Conservation (phyloP, 2,113 vertebrate genomes). For the Cynoglossus semilaevis region DNA sequence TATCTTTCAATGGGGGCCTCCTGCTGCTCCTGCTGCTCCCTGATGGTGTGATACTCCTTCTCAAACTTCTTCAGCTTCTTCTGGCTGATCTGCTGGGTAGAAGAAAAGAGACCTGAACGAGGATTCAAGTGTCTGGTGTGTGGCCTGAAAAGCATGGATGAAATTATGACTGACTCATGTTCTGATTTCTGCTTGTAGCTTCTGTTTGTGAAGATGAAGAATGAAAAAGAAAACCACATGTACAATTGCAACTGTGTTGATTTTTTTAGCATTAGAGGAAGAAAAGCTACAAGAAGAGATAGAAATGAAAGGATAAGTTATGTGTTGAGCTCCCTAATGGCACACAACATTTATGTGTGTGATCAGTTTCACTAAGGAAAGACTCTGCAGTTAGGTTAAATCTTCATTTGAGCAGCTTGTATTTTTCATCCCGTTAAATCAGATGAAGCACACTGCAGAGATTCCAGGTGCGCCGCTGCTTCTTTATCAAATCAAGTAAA, state of each 20-base stretch:
- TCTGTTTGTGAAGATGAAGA: background rate
- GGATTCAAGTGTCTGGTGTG: background rate
- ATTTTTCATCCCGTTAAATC: background rate
- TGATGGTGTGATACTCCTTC: slow-evolving; percentile 93
- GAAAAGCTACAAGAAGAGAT: too few species aligned
- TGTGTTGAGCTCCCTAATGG: background rate
- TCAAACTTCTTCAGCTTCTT: slow-evolving; percentile 98
- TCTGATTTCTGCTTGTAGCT: slow-evolving; percentile 4
- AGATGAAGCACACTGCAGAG: background rate
- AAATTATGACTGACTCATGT: background rate
- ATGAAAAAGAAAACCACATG: background rate
- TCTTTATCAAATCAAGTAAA: background rate
- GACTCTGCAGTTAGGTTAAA: background rate
- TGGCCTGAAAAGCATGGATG: background rate
- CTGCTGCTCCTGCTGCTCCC: slow-evolving; percentile 96
- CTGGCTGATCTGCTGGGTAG: slow-evolving; percentile 88
- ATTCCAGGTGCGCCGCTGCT: background rate
- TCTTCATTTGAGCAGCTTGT: background rate
- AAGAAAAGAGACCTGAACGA: background rate
- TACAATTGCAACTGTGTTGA: background rate
- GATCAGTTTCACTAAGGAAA: background rate
- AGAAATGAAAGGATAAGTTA: too few species aligned
- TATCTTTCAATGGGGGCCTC: slow-evolving; percentile 96
- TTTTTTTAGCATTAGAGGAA: too few species aligned
- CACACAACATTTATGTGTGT: background rate